A percentile compares a stretch with the other conserved stretches of the same genome.
Conservation (phyloP, 2,797 vertebrate species). For the Australoheros facetus region DNA sequence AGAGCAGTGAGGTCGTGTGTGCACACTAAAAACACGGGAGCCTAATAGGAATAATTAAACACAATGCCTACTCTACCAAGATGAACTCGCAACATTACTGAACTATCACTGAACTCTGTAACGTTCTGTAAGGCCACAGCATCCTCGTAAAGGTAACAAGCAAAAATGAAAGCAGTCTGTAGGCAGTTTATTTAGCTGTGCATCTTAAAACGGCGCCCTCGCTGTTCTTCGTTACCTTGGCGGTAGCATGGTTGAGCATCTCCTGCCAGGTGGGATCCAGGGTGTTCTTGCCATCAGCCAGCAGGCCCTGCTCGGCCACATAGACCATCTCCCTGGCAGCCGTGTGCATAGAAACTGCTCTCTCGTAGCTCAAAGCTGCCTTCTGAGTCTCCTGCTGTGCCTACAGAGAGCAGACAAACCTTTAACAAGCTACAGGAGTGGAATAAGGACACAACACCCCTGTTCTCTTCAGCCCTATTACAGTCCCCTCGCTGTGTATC, state of each 20-base stretch:
- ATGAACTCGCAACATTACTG: background rate
- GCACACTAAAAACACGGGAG: rapidly evolving
- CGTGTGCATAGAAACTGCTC: constrained; percentile 93
- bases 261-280: constrained; percentile 97
- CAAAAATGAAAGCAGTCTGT: background rate
- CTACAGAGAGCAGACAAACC: constrained; percentile 70
- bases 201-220: background rate
- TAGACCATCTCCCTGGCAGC: constrained; percentile 96
- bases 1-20: background rate
- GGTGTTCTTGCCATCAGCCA: constrained; percentile 90
- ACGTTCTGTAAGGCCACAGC: rapidly evolving
- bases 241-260: constrained; percentile 95
- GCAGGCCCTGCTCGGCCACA: constrained; percentile 93
- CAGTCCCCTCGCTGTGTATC: background rate
- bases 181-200: background rate
- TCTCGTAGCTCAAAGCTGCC: constrained; percentile 90
- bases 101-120: background rate
- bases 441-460: background rate
- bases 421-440: constrained; percentile 14
- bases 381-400: constrained; percentile 96
- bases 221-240: constrained; percentile 80
- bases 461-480: background rate
- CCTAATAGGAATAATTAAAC: background rate
- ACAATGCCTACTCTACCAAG: background rate
- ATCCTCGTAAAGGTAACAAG: background rate